A percentile compares a stretch with the other conserved stretches of the same genome.
These are phyloP conservation scores for Diabrotica virgifera DNA, from an alignment of 1,140 invertebrate species.

Conservation along the genomic window DNA sequence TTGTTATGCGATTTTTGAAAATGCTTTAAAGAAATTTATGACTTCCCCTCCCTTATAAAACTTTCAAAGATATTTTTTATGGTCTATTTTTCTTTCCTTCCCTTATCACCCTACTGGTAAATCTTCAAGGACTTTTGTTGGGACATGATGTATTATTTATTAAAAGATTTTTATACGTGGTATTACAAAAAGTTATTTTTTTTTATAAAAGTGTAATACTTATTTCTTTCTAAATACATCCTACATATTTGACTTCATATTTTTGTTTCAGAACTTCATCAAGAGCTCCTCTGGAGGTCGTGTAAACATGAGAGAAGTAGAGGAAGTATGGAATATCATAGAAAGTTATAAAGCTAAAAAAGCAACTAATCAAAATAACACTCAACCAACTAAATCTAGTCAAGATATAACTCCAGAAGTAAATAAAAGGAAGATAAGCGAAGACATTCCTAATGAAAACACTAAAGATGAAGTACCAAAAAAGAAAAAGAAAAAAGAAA, in stretches of 20 bases:
- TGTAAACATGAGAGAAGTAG: constrained; percentile 56
- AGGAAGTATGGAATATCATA: constrained; percentile 67
- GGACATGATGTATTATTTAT: no score
- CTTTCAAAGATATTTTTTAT: no score
- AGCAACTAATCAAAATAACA: constrained; percentile 4
- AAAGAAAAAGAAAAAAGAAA: constrained; percentile 14
- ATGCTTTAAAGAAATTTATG: no score
- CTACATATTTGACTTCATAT: constrained; percentile 19
- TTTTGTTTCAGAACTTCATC: constrained; percentile 60
- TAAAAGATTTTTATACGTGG: no score
- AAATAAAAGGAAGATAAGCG: background rate
- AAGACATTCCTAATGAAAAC: background rate
- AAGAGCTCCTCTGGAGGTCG: constrained; percentile 57
- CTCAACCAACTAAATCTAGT: background rate
- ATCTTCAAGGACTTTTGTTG: no score
- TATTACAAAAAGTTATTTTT: no score
- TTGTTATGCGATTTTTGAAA: no score
- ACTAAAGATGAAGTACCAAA: background rate
- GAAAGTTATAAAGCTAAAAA: constrained; percentile 56
- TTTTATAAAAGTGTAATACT: no score
- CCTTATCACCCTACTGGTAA: background rate
- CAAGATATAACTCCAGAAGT: constrained; percentile 7
- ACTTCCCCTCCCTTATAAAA: no score
- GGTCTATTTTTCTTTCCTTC: no score
- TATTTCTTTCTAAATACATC: no score